Conservation (phyloP, 1,140 invertebrate species). For the Sipha flava region DNA sequence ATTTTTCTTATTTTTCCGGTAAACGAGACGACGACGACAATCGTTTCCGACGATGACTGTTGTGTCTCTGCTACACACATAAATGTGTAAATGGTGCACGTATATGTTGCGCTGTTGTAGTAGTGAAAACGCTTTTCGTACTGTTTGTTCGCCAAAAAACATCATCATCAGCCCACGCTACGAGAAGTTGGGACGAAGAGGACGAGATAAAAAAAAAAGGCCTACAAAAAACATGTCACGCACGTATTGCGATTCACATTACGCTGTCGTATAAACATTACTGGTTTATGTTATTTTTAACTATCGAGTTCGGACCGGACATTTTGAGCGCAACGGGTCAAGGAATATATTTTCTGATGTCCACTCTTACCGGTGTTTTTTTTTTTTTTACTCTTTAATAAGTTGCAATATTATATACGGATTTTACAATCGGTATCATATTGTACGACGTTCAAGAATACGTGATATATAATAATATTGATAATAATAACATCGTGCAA, state of each 20-base stretch:
- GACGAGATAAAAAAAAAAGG: background rate
- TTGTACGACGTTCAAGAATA: too few relatives aligned
- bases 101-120: background rate
- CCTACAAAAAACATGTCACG: background rate
- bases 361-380: too few relatives aligned
- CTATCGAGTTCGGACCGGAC: too few relatives aligned
- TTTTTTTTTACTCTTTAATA: too few relatives aligned
- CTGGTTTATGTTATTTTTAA: too few relatives aligned
- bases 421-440: too few relatives aligned
- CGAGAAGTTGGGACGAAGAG: background rate
- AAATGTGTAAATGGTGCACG: background rate
- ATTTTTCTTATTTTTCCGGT: background rate
- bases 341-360: too few relatives aligned
- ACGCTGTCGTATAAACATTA: background rate
- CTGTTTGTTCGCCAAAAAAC: slow-evolving; percentile 9
- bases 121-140: background rate
- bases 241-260: background rate
- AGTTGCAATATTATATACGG: too few relatives aligned
- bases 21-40: background rate
- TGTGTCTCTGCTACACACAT: background rate
- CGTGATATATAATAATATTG: too few relatives aligned
- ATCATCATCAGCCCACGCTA: background rate
- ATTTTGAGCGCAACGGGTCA: too few relatives aligned
- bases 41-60: background rate
- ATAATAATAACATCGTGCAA: too few relatives aligned